Evolutionary conservation across 2,797 vertebrate genomes (phyloP), one percentile per base, ranked within the genome.

Genomic region (Hapalemur alaotrensis): DNA sequence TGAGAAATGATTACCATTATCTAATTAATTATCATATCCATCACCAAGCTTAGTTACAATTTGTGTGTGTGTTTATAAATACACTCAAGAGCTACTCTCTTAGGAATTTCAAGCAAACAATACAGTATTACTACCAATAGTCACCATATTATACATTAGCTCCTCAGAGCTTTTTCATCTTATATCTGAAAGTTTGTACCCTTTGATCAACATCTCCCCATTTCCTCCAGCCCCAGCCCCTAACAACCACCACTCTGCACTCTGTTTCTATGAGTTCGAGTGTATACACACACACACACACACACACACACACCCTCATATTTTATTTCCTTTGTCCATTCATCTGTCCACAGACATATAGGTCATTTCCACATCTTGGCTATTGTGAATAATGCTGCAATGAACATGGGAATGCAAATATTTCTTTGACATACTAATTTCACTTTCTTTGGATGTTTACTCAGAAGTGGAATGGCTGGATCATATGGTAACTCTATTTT

Each of bases 171-270:
- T 65, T 73, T 30, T 35, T 48, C 13, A 18, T 38, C 15, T n/a
- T 69, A 50, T 9, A 75, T 22, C 5, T 88, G 69, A 73, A 50
- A 17, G 8, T 76, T 10, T 23, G 11, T 73, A 17, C 15, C 2
- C 2, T 57, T 65, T 65, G 20, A 25, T 4, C 23, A 82, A 25
- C 35, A 32, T 35, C 8, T 52, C 11, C 18, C 14, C 2, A 28
- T 32, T 67, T 59, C 22, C 12, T 4, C 22, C 1, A 3, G 11
- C 11, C 50, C 0, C 18, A 2, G 7, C 3, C 57, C 7, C 38
- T 79, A 57, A 41, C 14, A 73, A 65, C 4, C 13, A 67, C 25
- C 15, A 46, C 41, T 75, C 18, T 48, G 5, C 20, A 59, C 30
- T 25, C 25, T 41, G 14, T 22, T 54, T 52, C 32, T 65, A 35